Base-by-base conservation (phyloP, 2,113 vertebrate genomes). In the Pleuronectes platessa region DNA sequence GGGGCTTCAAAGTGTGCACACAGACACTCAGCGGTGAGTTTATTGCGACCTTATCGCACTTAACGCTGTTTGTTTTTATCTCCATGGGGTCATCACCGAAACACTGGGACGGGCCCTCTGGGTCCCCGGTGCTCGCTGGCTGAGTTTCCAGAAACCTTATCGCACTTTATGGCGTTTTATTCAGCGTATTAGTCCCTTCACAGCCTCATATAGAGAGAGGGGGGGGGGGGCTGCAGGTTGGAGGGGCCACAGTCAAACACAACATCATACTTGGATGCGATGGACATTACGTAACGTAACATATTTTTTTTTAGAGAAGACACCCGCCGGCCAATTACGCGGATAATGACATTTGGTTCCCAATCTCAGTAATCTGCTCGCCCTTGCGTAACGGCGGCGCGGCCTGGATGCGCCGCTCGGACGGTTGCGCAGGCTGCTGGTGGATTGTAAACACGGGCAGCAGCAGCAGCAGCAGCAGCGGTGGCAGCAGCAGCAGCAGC, bases 251-350 rank as follows among this genome's bases (percentile, higher is more conserved):
- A 78, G 73, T 55, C 47, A 76, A 6, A 53, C 51, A 78, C 72
- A 66, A 76, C 77, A 72, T 42, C 40, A 12, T 31, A 31, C 49
- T 26, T 26, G 69, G 20, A 49, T 61, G 71, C 69, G 35, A 74
- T 49, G 56, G 74, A 53, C 59, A 79, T 92, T 92, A 91, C 86
- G 77, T 90, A 92, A 93, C 79, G 79, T 83, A 7, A 84, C 86
- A 90, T 90, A 79, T 84, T 74, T 31, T 31, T 31, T 27, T 27
- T 27, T 27, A 27, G 26, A 71, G 86, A 84, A 87, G 54, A 71
- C 80, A 78, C 78, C 76, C 58, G 54, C 55, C 68, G 79, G 81
- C 79, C 86, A 88, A 88, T 92, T 89, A 85, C 71, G 82, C n/a
- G 74, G 84, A 80, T 82, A 71, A 85, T 49, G 79, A 86, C 66